Percentiles rank a stretch among this genome's conserved stretches.
phyloP scores from a whole-genome alignment of 1,140 invertebrate species.

The Pachypeltis micranthus region DNA sequence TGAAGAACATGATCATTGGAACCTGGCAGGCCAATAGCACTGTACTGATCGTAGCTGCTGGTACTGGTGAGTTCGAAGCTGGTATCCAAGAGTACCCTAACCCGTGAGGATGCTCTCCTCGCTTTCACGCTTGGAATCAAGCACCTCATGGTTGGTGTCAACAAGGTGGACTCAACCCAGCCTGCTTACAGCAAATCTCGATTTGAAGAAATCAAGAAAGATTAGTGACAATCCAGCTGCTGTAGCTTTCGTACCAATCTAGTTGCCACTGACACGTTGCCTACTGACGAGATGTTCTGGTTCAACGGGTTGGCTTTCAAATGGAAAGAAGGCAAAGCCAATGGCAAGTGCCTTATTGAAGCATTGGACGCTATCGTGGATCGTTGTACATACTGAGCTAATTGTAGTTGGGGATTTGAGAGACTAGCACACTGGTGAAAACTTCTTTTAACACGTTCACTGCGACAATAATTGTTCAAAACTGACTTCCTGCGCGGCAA shows the following conservation, averaged over 20 bases:
- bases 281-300: conserved; percentile 85
- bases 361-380: conserved; percentile 92
- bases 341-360: conserved; percentile 81
- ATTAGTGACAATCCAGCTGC: conserved; percentile 93
- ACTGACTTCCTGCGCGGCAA: no score
- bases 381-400: no score
- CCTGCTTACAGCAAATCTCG: conserved; percentile 85
- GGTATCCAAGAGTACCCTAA: conserved; percentile 99
- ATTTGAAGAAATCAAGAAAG: conserved; percentile 96
- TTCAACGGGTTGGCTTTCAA: conserved; percentile 95
- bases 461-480: no score
- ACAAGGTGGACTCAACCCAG: conserved; percentile 99
- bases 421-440: no score
- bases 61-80: conserved; percentile 96
- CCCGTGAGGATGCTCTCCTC: conserved; percentile 93
- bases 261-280: conserved; percentile 94
- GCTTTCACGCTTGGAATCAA: conserved; percentile 97
- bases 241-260: conserved; percentile 96
- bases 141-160: conserved; percentile 95
- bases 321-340: conserved; percentile 77
- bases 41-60: conserved; percentile 91
- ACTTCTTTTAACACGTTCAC: no score
- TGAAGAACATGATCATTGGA: conserved; percentile 99
- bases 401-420: no score
- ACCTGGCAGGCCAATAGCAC: conserved; percentile 97